Base-by-base conservation (phyloP, 2,797 vertebrate genomes). In the Lagorchestes hirsutus region DNA sequence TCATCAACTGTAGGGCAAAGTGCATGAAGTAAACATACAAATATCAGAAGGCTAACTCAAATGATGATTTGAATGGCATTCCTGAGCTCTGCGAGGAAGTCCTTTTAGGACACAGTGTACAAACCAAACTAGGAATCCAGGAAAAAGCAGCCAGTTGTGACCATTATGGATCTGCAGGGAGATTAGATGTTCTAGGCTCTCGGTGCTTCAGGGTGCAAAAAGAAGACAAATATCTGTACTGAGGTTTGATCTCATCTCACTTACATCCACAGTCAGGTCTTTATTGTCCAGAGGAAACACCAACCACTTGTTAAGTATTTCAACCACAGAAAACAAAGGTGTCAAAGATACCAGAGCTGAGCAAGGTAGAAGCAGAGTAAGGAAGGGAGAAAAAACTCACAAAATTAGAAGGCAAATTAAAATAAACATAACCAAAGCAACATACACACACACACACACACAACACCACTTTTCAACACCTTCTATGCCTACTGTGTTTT, bases 271-370 rank as follows among this genome's bases (percentile, higher is more conserved):
- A 28, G 28, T 95, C 24, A 31, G 52, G 55, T 96, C 92, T 95
- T 94, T 55, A 14, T 62, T 2, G 92, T 28, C 93, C 91, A 92
- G 55, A 93, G 55, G 54, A 62, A 82, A 97, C 94, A 58, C 52
- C 74, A 93, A 46, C 8, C 24, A 52, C 18, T 90, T 2, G 12
- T 97, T 98, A 98, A 96, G 96, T 90, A 87, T 54, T 93, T 95
- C 90, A 97, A 92, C 14, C 91, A 91, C 31, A 52, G 90, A 28
- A 29, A 90, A 92, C 24, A 62, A 57, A 91, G 96, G 95, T 56
- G 95, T 93, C 92, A 97, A 87, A 96, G 93, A 57, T 16, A 94
- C 59, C 59, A 4, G 90, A 96, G 95, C 93, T 90, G 95, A 93
- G 92, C 58, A 95, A 96, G 93, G 94, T 50, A 16, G 6, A 92